Conservation (phyloP, 2,113 vertebrate species). For the Prietella phreatophila region DNA sequence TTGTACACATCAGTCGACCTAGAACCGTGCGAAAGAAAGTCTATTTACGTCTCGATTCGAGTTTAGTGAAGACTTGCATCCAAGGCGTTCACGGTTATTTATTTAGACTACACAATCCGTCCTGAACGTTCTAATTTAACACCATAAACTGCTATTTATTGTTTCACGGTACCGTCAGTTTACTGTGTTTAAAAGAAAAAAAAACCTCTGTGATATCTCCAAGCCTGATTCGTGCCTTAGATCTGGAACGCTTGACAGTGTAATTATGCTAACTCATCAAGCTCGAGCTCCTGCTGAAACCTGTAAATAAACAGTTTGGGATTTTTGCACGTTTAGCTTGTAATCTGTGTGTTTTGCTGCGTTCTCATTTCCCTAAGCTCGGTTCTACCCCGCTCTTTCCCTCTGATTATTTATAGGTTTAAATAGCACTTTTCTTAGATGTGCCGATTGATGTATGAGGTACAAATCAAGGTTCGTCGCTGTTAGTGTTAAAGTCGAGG, state of each 20-base stretch:
- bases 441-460: background rate
- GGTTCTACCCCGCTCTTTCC: background rate
- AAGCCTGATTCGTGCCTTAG: background rate
- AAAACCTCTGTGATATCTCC: background rate
- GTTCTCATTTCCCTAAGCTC: background rate
- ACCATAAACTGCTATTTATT: slow-evolving; percentile 14
- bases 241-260: background rate
- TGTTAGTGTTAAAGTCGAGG: background rate
- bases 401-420: background rate
- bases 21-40: background rate
- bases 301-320: slow-evolving; percentile 42
- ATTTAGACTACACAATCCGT: background rate
- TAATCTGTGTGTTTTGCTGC: background rate
- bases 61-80: background rate
- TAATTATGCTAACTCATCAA: background rate
- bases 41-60: background rate
- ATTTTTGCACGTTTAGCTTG: background rate
- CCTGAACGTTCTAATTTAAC: background rate
- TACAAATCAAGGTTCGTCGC: background rate
- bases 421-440: no score
- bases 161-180: background rate
- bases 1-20: background rate
- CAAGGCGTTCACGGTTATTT: background rate
- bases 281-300: background rate
- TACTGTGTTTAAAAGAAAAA: background rate